These are phyloP conservation scores for Apoda limacodes DNA, from an alignment of 2,888 invertebrate genomes.

Conservation along the genomic window DNA sequence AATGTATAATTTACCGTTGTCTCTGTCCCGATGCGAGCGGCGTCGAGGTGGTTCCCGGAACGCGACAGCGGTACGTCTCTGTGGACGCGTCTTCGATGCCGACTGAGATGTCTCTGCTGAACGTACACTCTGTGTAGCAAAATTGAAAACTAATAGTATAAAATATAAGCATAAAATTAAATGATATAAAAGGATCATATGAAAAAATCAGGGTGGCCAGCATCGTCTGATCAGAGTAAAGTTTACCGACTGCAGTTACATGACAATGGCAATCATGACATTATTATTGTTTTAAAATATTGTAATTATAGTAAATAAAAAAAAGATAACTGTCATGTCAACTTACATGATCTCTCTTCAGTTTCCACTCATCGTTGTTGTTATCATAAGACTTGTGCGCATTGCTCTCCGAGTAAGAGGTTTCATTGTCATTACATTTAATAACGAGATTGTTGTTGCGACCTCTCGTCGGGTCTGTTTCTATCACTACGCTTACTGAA, in stretches of 20 bases:
- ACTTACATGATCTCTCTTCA: slow-evolving; percentile 43
- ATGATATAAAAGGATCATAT: too few relatives aligned
- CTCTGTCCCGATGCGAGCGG: slow-evolving; percentile 28
- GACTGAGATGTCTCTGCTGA: slow-evolving; percentile 35
- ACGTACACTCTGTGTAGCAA: too few relatives aligned
- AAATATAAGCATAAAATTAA: too few relatives aligned
- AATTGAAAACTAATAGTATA: too few relatives aligned
- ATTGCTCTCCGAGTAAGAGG: slow-evolving; percentile 43
- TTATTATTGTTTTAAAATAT: background rate
- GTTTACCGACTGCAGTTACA: too few relatives aligned
- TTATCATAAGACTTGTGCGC: slow-evolving; percentile 39
- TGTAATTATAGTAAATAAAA: background rate
- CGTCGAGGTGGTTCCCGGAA: slow-evolving; percentile 47
- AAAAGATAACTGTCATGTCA: too few relatives aligned
- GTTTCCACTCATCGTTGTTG: slow-evolving; percentile 50
- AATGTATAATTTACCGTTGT: too few relatives aligned
- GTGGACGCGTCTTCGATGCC: too few relatives aligned
- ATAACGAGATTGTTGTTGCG: slow-evolving; percentile 39
- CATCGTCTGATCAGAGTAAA: too few relatives aligned
- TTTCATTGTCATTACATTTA: slow-evolving; percentile 48
- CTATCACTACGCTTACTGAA: slow-evolving; percentile 30
- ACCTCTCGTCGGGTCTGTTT: slow-evolving; percentile 26
- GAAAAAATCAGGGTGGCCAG: too few relatives aligned
- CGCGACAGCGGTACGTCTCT: slow-evolving; percentile 38
- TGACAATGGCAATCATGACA: too few relatives aligned